These are phyloP conservation scores for Calliscelio sp. DNA, from an alignment of 2,888 invertebrate genomes.

Conservation along the genomic window DNA sequence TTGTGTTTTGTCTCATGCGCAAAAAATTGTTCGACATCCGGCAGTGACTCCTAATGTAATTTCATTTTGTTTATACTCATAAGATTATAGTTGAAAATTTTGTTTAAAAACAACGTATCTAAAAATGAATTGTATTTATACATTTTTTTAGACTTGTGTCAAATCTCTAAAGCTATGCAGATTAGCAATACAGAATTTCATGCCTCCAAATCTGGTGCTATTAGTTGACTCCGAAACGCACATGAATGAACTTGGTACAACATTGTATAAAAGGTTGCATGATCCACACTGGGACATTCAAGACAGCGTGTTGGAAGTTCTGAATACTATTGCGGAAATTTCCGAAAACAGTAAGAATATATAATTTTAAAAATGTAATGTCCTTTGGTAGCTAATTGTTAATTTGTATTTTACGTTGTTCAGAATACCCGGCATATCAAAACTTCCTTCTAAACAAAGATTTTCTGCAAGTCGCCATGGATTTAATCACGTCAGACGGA, in stretches of 20 bases:
- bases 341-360: conserved; percentile 89
- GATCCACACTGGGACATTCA: conserved; percentile 93
- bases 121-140: neutral
- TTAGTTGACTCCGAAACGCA: conserved; percentile 89
- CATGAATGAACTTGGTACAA: conserved; percentile 89
- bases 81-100: too few relatives aligned
- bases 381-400: too few relatives aligned
- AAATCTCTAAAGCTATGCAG: conserved; percentile 90
- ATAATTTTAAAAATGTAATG: neutral
- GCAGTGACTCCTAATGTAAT: conserved; percentile 87
- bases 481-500: conserved; percentile 89
- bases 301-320: conserved; percentile 91
- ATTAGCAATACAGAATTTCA: conserved; percentile 90
- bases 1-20: conserved; percentile 88
- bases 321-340: conserved; percentile 90
- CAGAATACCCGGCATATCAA: conserved; percentile 93
- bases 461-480: conserved; percentile 89
- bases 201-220: conserved; percentile 92
- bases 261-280: conserved; percentile 90
- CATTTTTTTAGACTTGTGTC: conserved; percentile 88
- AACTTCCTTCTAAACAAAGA: conserved; percentile 89
- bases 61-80: too few relatives aligned
- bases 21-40: conserved; percentile 87
- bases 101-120: too few relatives aligned
- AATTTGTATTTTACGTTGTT: neutral